phyloP scores from a whole-genome alignment of 2,888 invertebrate genomes.

The Harpagoxenus sublaevis region DNA sequence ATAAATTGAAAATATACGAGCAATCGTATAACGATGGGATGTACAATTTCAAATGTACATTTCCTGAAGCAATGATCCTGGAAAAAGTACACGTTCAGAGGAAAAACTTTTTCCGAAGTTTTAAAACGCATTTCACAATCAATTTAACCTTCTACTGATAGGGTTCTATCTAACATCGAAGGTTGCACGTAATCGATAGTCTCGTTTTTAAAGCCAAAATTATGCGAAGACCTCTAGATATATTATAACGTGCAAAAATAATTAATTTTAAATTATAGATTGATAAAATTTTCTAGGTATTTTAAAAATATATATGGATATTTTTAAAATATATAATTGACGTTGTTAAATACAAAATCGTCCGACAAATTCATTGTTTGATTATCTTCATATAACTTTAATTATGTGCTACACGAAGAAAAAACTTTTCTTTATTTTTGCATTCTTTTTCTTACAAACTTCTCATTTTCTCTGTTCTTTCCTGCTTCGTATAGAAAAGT shows the following conservation, averaged over 20 bases:
- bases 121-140: constrained; percentile 55
- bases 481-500: neutral
- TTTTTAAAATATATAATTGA: neutral
- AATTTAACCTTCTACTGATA: constrained; percentile 55
- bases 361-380: neutral
- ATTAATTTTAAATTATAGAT: constrained; percentile 20
- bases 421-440: constrained; percentile 55
- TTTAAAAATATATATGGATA: neutral
- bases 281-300: neutral
- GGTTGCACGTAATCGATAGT: constrained; percentile 41
- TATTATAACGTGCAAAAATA: neutral
- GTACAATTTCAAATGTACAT: constrained; percentile 54
- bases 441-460: constrained; percentile 17
- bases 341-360: neutral
- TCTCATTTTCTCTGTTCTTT: constrained; percentile 28
- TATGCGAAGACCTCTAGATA: neutral
- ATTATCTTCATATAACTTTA: neutral
- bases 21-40: constrained; percentile 32
- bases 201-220: constrained; percentile 27
- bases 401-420: constrained; percentile 55
- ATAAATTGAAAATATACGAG: constrained; percentile 43
- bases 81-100: constrained; percentile 40
- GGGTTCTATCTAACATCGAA: constrained; percentile 39
- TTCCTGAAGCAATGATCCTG: constrained; percentile 47
- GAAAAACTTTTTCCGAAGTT: constrained; percentile 47